A percentile compares a stretch with the other conserved stretches of the same genome.
Evolutionary conservation across 1,140 invertebrate species (phyloP).

Genomic region (Acyrthosiphon pisum): DNA sequence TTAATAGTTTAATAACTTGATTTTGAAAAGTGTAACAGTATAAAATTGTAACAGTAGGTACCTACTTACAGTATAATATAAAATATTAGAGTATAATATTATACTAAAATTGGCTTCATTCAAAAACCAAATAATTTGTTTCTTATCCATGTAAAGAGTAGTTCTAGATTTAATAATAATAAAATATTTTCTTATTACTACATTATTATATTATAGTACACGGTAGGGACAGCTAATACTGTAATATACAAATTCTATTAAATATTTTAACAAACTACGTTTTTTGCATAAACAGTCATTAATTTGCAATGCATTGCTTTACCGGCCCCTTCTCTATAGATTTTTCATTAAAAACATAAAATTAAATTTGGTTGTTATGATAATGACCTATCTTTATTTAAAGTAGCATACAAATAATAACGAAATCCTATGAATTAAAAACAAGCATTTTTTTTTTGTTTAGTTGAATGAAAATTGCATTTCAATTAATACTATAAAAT

Average conservation of each 20-base stretch:
- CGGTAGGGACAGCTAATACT: not conserved
- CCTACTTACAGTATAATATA: no score
- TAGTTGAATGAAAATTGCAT: not conserved
- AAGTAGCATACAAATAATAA: not conserved
- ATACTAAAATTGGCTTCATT: not conserved
- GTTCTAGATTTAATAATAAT: not conserved
- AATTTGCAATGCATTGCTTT: not conserved
- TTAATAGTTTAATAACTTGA: not conserved
- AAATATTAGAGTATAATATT: not conserved
- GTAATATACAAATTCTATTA: not conserved
- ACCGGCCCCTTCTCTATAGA: not conserved
- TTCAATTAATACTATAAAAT: not conserved
- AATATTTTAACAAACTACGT: not conserved
- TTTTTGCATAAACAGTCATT: not conserved
- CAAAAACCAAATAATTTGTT: not conserved
- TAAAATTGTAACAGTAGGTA: no score
- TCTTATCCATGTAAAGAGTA: not conserved
- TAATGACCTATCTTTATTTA: not conserved
- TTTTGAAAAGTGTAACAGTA: not conserved
- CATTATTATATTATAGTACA: not conserved
- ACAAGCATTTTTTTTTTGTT: not conserved
- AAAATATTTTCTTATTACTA: not conserved
- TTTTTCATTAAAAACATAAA: slow-evolving; percentile 13
- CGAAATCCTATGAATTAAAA: not conserved
- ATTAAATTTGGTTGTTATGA: not conserved